Evolutionary conservation across 2,888 invertebrate genomes (phyloP).

Genomic region (Euspilapteryx auroguttella): DNA sequence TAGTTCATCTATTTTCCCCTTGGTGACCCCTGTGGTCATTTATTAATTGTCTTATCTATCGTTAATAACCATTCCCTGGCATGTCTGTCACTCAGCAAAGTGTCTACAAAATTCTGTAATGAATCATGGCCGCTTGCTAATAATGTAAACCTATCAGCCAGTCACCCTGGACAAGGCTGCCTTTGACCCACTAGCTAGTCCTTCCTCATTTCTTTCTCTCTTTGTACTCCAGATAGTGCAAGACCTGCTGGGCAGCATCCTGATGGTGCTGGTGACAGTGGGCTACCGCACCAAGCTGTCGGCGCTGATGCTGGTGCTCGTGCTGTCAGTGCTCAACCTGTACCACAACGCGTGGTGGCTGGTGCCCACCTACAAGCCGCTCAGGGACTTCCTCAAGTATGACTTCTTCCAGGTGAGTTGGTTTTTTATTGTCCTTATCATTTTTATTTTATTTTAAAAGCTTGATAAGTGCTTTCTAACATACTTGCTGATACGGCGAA

Average conservation of each 20-base stretch:
- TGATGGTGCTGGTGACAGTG: slow-evolving; percentile 95
- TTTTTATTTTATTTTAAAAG: background rate
- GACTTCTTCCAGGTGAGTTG: slow-evolving; percentile 96
- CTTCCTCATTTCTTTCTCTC: background rate
- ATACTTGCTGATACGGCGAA: too few relatives aligned
- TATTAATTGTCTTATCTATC: too few relatives aligned
- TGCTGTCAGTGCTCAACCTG: slow-evolving; percentile 88
- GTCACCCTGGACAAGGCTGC: too few relatives aligned
- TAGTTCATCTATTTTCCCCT: too few relatives aligned
- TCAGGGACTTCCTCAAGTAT: slow-evolving; percentile 99
- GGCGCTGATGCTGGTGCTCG: slow-evolving; percentile 88
- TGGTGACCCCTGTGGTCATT: too few relatives aligned
- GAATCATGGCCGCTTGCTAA: too few relatives aligned
- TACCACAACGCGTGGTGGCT: slow-evolving; percentile 99
- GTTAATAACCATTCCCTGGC: too few relatives aligned
- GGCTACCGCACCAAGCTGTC: slow-evolving; percentile 99
- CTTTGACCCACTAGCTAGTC: too few relatives aligned
- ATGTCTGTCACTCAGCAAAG: too few relatives aligned
- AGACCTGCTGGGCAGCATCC: slow-evolving; percentile 88
- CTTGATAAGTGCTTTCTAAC: too few relatives aligned
- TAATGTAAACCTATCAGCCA: too few relatives aligned
- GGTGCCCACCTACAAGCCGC: slow-evolving; percentile 91
- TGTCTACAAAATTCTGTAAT: too few relatives aligned
- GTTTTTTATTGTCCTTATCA: background rate
- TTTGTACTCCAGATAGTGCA: slow-evolving; percentile 72